Conservation (phyloP, 2,888 invertebrate genomes). For the Polydrusus pterygomalis region DNA sequence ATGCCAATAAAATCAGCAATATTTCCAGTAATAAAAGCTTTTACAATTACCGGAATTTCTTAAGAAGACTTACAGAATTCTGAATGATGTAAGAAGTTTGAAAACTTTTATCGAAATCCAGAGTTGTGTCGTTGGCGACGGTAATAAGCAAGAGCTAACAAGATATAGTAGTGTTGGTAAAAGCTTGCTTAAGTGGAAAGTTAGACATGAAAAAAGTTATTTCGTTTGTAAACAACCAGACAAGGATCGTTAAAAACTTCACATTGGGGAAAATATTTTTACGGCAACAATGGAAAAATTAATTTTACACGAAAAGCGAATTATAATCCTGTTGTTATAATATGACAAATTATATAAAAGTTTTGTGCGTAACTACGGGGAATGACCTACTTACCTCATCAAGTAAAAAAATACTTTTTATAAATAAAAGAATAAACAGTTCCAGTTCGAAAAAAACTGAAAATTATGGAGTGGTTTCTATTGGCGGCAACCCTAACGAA, state of each 20-base stretch:
- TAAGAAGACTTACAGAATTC: neutral
- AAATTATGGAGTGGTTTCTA: too few species aligned
- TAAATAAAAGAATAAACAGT: too few species aligned
- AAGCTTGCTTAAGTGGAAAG: conserved; percentile 28
- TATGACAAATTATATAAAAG: too few species aligned
- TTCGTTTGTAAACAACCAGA: conserved; percentile 25
- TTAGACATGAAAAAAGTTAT: conserved; percentile 28
- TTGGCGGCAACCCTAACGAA: too few species aligned
- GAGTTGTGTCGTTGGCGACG: conserved; percentile 22
- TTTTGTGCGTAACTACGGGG: too few species aligned
- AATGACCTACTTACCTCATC: too few species aligned
- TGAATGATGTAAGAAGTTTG: conserved; percentile 15
- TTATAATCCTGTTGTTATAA: too few species aligned
- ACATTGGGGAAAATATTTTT: conserved; percentile 1
- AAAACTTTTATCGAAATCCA: conserved; percentile 8
- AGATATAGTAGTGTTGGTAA: conserved; percentile 36
- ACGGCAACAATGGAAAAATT: neutral
- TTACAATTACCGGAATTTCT: conserved; percentile 1
- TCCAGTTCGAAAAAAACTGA: too few species aligned
- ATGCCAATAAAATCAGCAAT: too few species aligned
- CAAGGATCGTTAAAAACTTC: conserved; percentile 23
- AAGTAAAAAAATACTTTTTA: too few species aligned
- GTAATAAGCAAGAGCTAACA: conserved; percentile 30
- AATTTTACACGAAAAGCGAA: neutral
- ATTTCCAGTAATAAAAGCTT: neutral